Base-by-base conservation (phyloP, 2,888 invertebrate genomes). In the Schrankia costaestrigalis region DNA sequence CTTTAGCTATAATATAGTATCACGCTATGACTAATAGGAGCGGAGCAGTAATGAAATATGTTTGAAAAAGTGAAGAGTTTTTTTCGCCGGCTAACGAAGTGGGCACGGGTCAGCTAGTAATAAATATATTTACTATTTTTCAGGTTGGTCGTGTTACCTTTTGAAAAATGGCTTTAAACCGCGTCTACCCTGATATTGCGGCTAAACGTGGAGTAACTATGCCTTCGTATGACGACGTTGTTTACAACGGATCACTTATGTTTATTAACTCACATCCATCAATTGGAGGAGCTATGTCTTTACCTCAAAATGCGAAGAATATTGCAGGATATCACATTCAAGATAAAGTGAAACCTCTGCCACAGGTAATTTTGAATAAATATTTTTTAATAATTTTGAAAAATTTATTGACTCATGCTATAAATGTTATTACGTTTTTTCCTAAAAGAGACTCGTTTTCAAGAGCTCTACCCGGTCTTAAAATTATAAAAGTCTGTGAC, bases 321-420 rank as follows among this genome's bases (percentile, higher is more conserved):
- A 46, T 82, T 11, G 80, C 60, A 23, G 81, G 81, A 1, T 81
- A 75, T 14, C 80, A 82, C 36, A 71, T 81, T 1, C 63, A 74
- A 26, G 42, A 41, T 0, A 52, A 68, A 10, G 46, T 70, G 0
- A 63, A 72, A 8, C 66, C 75, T 12, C 52, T 81, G 12, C 27
- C 27, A 4, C 7, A 27, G 18, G 27, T 27, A 18, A 13, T 7
- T 7, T 21, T n/a, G 17, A 17, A 17, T 17, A 17, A n/a, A n/a
- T n/a, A n/a, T n/a, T n/a, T n/a, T n/a, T n/a, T n/a, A n/a, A n/a
- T n/a, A n/a, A n/a, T n/a, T n/a, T 9, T 22, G 3, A 10, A 11
- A 5, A 4, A 22, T 22, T 6, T 22, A 19, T 9, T n/a, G 19
- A 9, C 6, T 19, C 9, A 5, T 11, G 12, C n/a, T 11, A 3